A percentile compares a stretch with the other conserved stretches of the same genome.
These are phyloP conservation scores for Scleropages formosus DNA, from an alignment of 2,797 vertebrate species.

Conservation along the genomic window DNA sequence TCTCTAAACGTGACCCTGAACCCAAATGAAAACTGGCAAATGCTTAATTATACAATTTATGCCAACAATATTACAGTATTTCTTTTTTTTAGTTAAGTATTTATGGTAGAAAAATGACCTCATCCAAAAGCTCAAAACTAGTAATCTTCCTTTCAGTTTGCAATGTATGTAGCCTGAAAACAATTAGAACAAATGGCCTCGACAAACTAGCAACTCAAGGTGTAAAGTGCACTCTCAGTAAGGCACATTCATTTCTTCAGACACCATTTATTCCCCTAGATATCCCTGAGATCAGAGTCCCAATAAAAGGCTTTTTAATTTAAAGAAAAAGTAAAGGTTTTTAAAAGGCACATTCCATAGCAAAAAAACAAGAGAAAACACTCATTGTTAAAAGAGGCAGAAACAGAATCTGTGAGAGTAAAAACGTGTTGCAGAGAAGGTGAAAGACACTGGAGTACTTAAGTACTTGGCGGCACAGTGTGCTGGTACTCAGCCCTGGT, in stretches of 20 bases:
- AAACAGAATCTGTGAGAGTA: too few relatives aligned
- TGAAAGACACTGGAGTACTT: too few relatives aligned
- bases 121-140: slow-evolving; percentile 15
- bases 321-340: slow-evolving; percentile 37
- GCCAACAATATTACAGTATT: slow-evolving; percentile 33
- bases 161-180: background rate
- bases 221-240: slow-evolving; percentile 18
- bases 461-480: too few relatives aligned
- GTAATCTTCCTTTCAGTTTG: slow-evolving; percentile 5
- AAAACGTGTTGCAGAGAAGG: too few relatives aligned
- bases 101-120: background rate
- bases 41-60: slow-evolving; percentile 26
- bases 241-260: slow-evolving; percentile 34
- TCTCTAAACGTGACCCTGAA: slow-evolving; percentile 19
- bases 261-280: slow-evolving; percentile 34
- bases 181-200: background rate
- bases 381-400: background rate
- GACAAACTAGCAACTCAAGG: background rate
- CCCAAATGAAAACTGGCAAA: slow-evolving; percentile 10
- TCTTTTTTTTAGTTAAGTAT: background rate
- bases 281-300: slow-evolving; percentile 73
- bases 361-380: slow-evolving; percentile 25
- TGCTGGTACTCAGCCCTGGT: too few relatives aligned
- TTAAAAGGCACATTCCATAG: slow-evolving; percentile 72
- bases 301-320: slow-evolving; percentile 55